phyloP scores from a whole-genome alignment of 2,888 invertebrate genomes.

The Leucoptera coffeella region DNA sequence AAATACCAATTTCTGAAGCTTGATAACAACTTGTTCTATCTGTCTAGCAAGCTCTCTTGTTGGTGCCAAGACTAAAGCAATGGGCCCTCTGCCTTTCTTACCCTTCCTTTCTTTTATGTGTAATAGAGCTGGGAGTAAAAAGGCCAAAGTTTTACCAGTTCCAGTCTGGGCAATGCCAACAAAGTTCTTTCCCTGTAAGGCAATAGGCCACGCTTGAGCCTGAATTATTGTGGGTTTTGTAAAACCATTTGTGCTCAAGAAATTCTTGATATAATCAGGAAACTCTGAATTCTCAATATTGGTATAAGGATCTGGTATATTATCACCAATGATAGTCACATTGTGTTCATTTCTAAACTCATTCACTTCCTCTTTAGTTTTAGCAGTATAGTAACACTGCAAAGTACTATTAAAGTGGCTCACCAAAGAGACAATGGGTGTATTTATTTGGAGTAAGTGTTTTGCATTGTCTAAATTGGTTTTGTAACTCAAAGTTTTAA shows the following conservation, averaged over 20 bases:
- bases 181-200: constrained; percentile 71
- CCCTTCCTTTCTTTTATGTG: constrained; percentile 72
- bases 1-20: constrained; percentile 65
- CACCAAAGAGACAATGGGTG: too few relatives aligned
- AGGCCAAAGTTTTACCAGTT: constrained; percentile 72
- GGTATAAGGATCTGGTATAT: constrained; percentile 68
- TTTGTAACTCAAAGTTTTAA: too few relatives aligned
- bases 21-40: constrained; percentile 71
- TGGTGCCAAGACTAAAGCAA: constrained; percentile 73
- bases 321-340: constrained; percentile 65
- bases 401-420: too few relatives aligned
- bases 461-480: too few relatives aligned
- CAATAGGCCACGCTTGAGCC: constrained; percentile 79
- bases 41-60: constrained; percentile 74
- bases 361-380: constrained; percentile 50
- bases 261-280: constrained; percentile 64
- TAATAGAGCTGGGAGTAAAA: constrained; percentile 73
- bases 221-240: constrained; percentile 75
- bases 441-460: too few relatives aligned
- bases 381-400: constrained; percentile 22
- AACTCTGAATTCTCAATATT: constrained; percentile 69
- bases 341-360: constrained; percentile 60
- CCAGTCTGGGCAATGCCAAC: constrained; percentile 84
- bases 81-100: constrained; percentile 71
- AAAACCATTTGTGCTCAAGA: constrained; percentile 57